phyloP scores from a whole-genome alignment of 2,113 vertebrate species.

The Falcunculus frontatus region DNA sequence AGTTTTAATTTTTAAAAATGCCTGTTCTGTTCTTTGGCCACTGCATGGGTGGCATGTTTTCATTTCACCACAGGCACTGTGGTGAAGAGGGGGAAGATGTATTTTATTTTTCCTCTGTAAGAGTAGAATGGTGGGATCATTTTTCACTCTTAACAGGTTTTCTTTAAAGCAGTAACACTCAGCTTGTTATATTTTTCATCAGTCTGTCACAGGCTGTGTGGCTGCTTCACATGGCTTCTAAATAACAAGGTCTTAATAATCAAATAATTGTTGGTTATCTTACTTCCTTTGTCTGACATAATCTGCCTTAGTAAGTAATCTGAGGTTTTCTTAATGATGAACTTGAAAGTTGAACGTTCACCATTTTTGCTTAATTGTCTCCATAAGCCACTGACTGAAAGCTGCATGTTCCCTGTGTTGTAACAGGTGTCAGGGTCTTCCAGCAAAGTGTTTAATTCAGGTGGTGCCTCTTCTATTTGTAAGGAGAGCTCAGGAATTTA shows the following conservation, averaged over 20 bases:
- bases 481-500: neutral
- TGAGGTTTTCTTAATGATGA: neutral
- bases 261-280: neutral
- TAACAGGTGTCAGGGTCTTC: neutral
- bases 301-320: neutral
- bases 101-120: neutral
- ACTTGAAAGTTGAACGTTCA: neutral
- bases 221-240: neutral
- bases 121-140: neutral
- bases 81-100: neutral
- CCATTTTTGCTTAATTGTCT: slow-evolving; percentile 2
- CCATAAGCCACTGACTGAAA: neutral
- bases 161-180: neutral
- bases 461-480: neutral
- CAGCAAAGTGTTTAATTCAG: neutral
- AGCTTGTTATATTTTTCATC: neutral
- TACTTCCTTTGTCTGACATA: neutral
- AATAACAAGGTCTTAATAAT: neutral
- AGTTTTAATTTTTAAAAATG: neutral
- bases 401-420: neutral
- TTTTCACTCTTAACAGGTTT: neutral
- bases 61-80: neutral
- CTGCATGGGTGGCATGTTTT: neutral
- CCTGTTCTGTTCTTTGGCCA: neutral
- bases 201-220: neutral